A percentile compares a stretch with the other conserved stretches of the same genome.
Conservation (phyloP, 2,888 invertebrate genomes). For the Drosophila fulvimacula region DNA sequence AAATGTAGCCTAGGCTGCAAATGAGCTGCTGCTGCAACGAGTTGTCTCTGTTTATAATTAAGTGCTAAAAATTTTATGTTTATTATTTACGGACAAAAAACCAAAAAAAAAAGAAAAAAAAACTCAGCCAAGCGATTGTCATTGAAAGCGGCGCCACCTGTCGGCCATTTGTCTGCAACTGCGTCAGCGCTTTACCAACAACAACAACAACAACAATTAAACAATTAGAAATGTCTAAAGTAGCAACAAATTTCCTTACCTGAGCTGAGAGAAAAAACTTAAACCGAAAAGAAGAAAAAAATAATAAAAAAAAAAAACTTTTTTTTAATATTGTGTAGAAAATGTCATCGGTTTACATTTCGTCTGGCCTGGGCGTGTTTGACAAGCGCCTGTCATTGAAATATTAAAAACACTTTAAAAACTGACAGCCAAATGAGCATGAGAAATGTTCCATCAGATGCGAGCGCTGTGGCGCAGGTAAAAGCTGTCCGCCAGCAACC, state of each 20-base stretch:
- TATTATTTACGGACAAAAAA: conserved; percentile 46
- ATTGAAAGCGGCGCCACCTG: conserved; percentile 73
- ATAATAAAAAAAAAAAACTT: conserved; percentile 19
- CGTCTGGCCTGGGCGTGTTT: conserved; percentile 47
- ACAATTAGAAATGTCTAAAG: conserved; percentile 50
- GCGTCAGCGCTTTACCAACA: conserved; percentile 63
- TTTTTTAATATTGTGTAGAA: no score
- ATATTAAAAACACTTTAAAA: conserved; percentile 80
- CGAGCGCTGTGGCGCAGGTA: conserved; percentile 41
- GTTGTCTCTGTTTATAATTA: conserved; percentile 74
- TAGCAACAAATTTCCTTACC: conserved; percentile 55
- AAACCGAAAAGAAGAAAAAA: background rate
- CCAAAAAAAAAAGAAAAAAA: no score
- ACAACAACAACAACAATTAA: conserved; percentile 59
- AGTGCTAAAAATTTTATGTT: conserved; percentile 72
- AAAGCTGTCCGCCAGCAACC: conserved; percentile 49
- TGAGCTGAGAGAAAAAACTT: conserved; percentile 21
- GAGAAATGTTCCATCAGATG: conserved; percentile 45
- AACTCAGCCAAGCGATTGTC: conserved; percentile 34
- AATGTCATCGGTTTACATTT: conserved; percentile 69
- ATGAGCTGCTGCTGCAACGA: conserved; percentile 49
- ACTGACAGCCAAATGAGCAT: conserved; percentile 64
- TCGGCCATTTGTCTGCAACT: conserved; percentile 71
- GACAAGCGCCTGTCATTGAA: conserved; percentile 79
- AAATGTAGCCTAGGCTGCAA: conserved; percentile 61